Percentiles rank a stretch among this genome's conserved stretches.
phyloP scores from a whole-genome alignment of 2,113 vertebrate species.

The Alexandromys fortis region DNA sequence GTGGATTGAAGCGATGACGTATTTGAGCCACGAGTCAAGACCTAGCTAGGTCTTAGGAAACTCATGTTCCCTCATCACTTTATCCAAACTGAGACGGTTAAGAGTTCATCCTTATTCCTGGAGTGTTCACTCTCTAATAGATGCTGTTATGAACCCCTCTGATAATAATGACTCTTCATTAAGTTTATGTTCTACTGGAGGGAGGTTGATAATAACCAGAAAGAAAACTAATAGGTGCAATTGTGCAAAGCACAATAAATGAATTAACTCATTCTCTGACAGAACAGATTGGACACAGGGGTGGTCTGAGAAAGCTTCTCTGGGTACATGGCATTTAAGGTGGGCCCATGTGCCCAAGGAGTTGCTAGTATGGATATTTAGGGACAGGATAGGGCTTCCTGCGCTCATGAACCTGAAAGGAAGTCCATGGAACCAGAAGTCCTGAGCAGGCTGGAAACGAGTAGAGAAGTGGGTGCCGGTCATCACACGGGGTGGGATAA shows the following conservation, averaged over 20 bases:
- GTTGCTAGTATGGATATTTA: not conserved
- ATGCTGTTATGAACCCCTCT: not conserved
- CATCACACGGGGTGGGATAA: not conserved
- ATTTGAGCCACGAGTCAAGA: not conserved
- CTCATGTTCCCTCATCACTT: not conserved
- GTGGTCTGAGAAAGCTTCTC: not conserved
- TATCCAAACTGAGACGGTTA: constrained; percentile 16
- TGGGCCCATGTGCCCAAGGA: not conserved
- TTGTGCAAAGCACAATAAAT: not conserved
- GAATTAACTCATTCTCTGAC: not conserved
- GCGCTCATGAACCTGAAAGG: not conserved
- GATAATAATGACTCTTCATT: not conserved
- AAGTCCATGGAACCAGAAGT: not conserved
- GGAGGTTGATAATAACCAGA: not conserved
- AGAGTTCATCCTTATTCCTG: not conserved
- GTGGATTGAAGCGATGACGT: not conserved
- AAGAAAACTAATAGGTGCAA: not conserved
- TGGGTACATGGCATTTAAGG: not conserved
- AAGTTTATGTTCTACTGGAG: not conserved
- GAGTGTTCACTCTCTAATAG: not conserved
- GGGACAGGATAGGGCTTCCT: not conserved
- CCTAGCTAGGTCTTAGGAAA: not conserved
- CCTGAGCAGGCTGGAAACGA: not conserved
- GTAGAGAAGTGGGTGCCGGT: not conserved
- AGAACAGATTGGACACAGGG: not conserved